These are phyloP conservation scores for Palloptera scutellata DNA, from an alignment of 2,888 invertebrate species.

Conservation along the genomic window DNA sequence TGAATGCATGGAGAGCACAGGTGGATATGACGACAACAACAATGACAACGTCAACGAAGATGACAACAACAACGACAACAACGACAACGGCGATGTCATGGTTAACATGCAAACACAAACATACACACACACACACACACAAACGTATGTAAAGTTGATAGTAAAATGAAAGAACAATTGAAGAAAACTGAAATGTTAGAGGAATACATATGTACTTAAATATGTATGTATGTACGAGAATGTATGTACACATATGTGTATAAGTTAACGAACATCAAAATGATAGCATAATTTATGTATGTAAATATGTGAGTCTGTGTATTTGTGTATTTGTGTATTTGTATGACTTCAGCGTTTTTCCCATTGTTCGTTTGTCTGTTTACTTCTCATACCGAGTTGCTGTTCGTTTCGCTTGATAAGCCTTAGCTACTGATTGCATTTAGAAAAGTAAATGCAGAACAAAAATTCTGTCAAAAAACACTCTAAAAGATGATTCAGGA, in stretches of 20 bases:
- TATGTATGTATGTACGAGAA: background rate
- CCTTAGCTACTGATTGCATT: too few species aligned
- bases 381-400: too few species aligned
- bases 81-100: background rate
- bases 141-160: background rate
- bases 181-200: background rate
- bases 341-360: too few species aligned
- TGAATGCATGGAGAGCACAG: background rate
- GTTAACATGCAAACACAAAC: background rate
- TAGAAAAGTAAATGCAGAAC: too few species aligned
- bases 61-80: conserved; percentile 22
- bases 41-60: conserved; percentile 30
- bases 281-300: too few species aligned
- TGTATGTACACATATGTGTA: background rate
- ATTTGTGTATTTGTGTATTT: too few species aligned
- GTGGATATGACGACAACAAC: conserved; percentile 41
- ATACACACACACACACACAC: background rate
- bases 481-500: too few species aligned
- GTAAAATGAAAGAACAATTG: background rate
- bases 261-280: background rate
- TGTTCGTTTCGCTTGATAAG: too few species aligned
- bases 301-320: too few species aligned
- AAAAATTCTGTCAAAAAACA: too few species aligned
- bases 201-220: background rate
- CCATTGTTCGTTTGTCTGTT: too few species aligned